These are phyloP conservation scores for Oscheius sp. DNA, from an alignment of 2,888 invertebrate species.

Conservation along the genomic window DNA sequence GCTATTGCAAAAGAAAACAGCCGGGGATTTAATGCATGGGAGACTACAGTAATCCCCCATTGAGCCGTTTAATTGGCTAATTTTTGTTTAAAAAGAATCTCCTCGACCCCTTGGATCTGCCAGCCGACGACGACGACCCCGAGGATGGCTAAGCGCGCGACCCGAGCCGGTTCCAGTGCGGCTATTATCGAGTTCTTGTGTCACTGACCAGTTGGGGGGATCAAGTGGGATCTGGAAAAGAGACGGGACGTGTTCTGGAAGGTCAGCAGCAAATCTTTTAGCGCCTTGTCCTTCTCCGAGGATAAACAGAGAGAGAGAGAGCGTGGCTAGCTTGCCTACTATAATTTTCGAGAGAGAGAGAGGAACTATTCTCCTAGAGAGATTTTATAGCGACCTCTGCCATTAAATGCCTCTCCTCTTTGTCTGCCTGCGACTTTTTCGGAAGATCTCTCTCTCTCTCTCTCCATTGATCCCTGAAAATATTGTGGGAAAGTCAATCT, in stretches of 20 bases:
- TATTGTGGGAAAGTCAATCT: background rate
- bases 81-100: background rate
- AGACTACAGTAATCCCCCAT: background rate
- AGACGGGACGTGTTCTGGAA: slow-evolving; percentile 19
- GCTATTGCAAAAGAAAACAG: too few species aligned
- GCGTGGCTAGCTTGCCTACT: background rate
- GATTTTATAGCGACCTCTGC: too few species aligned
- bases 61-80: background rate
- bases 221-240: slow-evolving; percentile 17
- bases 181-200: slow-evolving; percentile 30
- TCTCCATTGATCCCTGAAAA: too few species aligned
- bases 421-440: background rate
- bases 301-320: background rate
- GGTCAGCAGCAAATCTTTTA: slow-evolving; percentile 1
- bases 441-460: too few species aligned
- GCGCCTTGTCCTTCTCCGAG: slow-evolving; percentile 17
- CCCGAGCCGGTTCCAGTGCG: slow-evolving; percentile 18
- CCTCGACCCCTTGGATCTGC: background rate
- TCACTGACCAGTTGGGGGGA: slow-evolving; percentile 20
- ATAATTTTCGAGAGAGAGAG: background rate
- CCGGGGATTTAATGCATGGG: background rate
- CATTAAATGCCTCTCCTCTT: too few species aligned
- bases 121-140: slow-evolving; percentile 17
- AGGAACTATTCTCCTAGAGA: too few species aligned
- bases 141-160: background rate